A percentile compares a stretch with the other conserved stretches of the same genome.
These are phyloP conservation scores for Thymelicus sylvestris DNA, from an alignment of 2,888 invertebrate genomes.

Conservation along the genomic window DNA sequence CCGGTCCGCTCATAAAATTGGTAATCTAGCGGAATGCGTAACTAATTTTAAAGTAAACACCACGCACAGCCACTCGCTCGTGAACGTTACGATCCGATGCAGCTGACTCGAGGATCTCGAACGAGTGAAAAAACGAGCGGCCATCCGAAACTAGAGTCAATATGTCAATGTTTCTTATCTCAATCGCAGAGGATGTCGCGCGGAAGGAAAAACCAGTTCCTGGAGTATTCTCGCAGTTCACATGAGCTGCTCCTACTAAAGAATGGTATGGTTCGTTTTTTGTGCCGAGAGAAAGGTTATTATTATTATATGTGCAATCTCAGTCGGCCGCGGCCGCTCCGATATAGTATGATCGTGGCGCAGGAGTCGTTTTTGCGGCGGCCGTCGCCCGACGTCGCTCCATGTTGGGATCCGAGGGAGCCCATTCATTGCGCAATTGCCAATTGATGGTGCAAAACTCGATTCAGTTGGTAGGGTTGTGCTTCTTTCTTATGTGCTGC, in stretches of 20 bases:
- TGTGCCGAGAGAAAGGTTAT: slow-evolving; percentile 27
- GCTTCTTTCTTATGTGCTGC: slow-evolving; percentile 5
- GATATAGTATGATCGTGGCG: slow-evolving; percentile 25
- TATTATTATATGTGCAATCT: slow-evolving; percentile 18
- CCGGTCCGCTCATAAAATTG: slow-evolving; percentile 49
- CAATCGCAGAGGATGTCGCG: slow-evolving; percentile 39
- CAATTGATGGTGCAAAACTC: slow-evolving; percentile 67
- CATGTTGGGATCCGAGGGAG: slow-evolving; percentile 59
- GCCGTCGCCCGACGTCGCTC: slow-evolving; percentile 52
- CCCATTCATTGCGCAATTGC: slow-evolving; percentile 73
- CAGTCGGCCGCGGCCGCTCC: slow-evolving; percentile 15
- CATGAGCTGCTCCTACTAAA: slow-evolving; percentile 42
- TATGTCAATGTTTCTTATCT: slow-evolving; percentile 19
- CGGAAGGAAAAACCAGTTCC: slow-evolving; percentile 44
- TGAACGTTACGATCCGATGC: neutral
- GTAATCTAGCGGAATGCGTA: slow-evolving; percentile 57
- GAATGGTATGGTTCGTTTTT: slow-evolving; percentile 40
- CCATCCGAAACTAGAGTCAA: slow-evolving; percentile 1
- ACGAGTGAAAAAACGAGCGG: neutral
- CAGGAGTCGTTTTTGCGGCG: slow-evolving; percentile 43
- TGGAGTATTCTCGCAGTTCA: slow-evolving; percentile 42
- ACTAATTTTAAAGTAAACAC: slow-evolving; percentile 59
- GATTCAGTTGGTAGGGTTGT: slow-evolving; percentile 56
- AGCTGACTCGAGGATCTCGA: neutral
- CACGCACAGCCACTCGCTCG: slow-evolving; percentile 43